Base-by-base conservation (phyloP, 2,797 vertebrate genomes). In the Myotis myotis region DNA sequence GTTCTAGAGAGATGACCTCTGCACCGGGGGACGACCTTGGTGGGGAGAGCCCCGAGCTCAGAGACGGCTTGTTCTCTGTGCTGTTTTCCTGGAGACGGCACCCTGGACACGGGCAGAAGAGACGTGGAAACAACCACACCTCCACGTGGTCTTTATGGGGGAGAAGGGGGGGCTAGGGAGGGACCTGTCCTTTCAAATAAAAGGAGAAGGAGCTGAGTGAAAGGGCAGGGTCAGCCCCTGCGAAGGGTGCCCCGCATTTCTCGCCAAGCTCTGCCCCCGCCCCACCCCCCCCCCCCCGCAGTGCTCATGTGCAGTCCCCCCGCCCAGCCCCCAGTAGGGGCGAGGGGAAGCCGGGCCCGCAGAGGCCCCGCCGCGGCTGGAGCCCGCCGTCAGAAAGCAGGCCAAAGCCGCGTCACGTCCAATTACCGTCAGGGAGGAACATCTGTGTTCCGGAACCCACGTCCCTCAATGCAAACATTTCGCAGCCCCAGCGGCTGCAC, bases 391-490 rank as follows among this genome's bases (percentile, higher is more conserved):
- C 98, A 98, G 94, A 98, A 98, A 98, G 98, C 98, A 98, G 98
- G 98, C 98, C 98, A 98, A 98, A 98, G 98, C 98, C 98, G 97
- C 94, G 98, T 98, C 98, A 98, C 97, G 96, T 98, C 98, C 98
- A 98, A 98, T 98, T 98, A 98, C 97, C 91, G 98, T 99, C 98
- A 98, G 98, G 94, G 97, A 98, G 97, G 98, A 98, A 98, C 98
- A 98, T 98, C 98, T 98, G 98, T 98, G 98, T 98, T 98, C 98
- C 97, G 98, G 98, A 98, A 98, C 98, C 98, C 98, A 98, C 96
- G 97, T 98, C 98, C 98, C 98, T 98, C 98, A 98, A 98, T 98
- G 98, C 98, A 98, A 98, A 98, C 98, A 98, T 98, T 98, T 98
- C 96, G 96, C 98, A 98, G 98, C 98, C 98, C 98, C 98, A 98